These are phyloP conservation scores for Pseudomyrmex flavicornis DNA, from an alignment of 1,140 invertebrate species.

Conservation along the genomic window DNA sequence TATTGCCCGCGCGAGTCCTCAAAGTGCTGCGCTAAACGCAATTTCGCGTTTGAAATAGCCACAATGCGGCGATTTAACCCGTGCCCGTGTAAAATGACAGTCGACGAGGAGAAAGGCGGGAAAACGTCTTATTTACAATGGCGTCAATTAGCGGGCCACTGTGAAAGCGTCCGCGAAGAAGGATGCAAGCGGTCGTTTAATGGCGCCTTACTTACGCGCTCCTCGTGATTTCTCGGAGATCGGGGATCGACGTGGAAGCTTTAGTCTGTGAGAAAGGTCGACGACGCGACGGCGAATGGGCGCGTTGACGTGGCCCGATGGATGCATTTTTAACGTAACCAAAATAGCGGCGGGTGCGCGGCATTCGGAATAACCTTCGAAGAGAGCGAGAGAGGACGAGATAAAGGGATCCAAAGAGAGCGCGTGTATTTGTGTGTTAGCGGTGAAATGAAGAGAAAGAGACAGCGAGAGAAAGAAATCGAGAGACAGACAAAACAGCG, in stretches of 20 bases:
- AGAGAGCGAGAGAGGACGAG: constrained; percentile 51
- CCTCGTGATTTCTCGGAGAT: constrained; percentile 51
- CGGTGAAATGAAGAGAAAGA: background rate
- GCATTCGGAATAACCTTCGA: constrained; percentile 62
- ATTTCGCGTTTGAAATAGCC: constrained; percentile 12
- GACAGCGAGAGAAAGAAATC: constrained; percentile 10
- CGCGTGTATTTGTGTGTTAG: too few species aligned
- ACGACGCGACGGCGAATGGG: constrained; percentile 73
- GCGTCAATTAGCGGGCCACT: constrained; percentile 32
- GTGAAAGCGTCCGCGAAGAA: constrained; percentile 19
- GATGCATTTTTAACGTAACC: constrained; percentile 82
- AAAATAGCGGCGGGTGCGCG: constrained; percentile 76
- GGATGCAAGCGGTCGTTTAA: constrained; percentile 33
- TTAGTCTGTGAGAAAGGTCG: constrained; percentile 60
- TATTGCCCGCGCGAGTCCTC: constrained; percentile 6
- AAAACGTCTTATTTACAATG: constrained; percentile 41
- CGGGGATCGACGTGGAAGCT: constrained; percentile 38
- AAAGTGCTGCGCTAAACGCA: constrained; percentile 27
- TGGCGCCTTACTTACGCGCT: constrained; percentile 30
- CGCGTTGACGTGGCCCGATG: constrained; percentile 77
- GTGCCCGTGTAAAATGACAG: constrained; percentile 21
- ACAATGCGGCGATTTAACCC: constrained; percentile 11
- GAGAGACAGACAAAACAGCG: constrained; percentile 79
- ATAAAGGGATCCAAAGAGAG: constrained; percentile 37
- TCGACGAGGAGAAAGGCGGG: constrained; percentile 8